These are phyloP conservation scores for Paramormyrops kingsleyae DNA, from an alignment of 2,113 vertebrate genomes.

Conservation along the genomic window DNA sequence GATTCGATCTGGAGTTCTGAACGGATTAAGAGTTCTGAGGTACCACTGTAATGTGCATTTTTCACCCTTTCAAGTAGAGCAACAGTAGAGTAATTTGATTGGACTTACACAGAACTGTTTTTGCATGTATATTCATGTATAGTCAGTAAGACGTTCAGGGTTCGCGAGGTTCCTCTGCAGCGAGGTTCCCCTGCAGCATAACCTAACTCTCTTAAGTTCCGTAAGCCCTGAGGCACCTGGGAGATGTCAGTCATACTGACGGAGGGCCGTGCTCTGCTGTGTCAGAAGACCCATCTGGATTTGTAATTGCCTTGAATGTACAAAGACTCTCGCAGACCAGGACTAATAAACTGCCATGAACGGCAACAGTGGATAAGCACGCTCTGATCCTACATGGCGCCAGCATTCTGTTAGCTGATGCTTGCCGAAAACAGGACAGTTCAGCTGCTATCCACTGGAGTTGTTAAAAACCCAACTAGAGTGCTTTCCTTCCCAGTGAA, in stretches of 20 bases:
- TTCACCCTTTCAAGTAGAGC: neutral
- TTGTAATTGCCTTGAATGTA: neutral
- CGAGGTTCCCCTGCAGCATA: neutral
- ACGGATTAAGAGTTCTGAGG: no score
- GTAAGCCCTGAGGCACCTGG: neutral
- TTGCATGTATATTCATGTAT: no score
- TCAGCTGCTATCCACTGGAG: neutral
- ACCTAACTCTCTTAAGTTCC: neutral
- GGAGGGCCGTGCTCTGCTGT: neutral
- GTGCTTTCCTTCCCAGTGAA: neutral
- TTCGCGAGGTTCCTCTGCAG: neutral
- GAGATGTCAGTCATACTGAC: neutral
- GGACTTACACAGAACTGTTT: neutral
- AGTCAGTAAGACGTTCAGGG: neutral
- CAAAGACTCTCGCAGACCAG: neutral
- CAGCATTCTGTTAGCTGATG: neutral
- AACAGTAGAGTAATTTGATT: neutral
- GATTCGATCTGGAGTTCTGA: no score
- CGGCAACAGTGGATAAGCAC: neutral
- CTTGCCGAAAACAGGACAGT: neutral
- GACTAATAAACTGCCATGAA: neutral
- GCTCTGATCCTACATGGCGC: neutral
- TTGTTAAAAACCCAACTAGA: neutral
- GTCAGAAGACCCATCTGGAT: slow-evolving; percentile 6
- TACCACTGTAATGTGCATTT: neutral